Percentiles rank a stretch among this genome's conserved stretches.
phyloP scores from a whole-genome alignment of 2,113 vertebrate genomes.

The Aegotheles bennettii region DNA sequence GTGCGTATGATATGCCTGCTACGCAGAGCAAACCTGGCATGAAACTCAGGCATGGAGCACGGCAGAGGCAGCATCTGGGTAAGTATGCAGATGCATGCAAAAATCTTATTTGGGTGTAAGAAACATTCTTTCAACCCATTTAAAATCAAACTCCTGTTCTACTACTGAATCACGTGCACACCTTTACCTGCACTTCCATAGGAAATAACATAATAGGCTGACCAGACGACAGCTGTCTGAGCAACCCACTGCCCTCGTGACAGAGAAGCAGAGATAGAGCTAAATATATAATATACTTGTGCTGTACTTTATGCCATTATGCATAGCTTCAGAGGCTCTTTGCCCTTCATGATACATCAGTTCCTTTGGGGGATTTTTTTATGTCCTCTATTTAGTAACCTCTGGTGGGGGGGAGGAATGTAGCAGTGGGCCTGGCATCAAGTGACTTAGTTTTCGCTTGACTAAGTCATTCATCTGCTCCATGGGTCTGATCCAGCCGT shows the following conservation, averaged over 20 bases:
- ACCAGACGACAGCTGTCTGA: background rate
- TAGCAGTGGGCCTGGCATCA: background rate
- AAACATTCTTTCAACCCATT: background rate
- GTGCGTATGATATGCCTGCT: conserved; percentile 58
- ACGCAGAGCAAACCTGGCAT: background rate
- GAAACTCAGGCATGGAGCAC: conserved; percentile 37
- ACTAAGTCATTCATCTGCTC: background rate
- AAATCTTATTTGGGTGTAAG: background rate
- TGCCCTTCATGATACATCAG: background rate
- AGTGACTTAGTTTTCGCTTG: background rate
- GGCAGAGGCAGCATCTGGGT: conserved; percentile 7
- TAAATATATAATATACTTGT: background rate
- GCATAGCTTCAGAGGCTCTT: background rate
- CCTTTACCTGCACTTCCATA: background rate
- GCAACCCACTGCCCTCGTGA: background rate
- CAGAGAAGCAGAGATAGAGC: background rate
- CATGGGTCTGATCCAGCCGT: background rate
- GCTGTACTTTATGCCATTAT: background rate
- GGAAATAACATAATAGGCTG: background rate
- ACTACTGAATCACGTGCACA: background rate
- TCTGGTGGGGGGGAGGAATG: background rate
- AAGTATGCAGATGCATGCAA: conserved; percentile 25
- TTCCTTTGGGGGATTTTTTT: background rate
- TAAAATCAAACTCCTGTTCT: background rate
- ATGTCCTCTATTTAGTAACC: background rate